Evolutionary conservation across 1,140 invertebrate species (phyloP).

Genomic region (Papilio dardanus): DNA sequence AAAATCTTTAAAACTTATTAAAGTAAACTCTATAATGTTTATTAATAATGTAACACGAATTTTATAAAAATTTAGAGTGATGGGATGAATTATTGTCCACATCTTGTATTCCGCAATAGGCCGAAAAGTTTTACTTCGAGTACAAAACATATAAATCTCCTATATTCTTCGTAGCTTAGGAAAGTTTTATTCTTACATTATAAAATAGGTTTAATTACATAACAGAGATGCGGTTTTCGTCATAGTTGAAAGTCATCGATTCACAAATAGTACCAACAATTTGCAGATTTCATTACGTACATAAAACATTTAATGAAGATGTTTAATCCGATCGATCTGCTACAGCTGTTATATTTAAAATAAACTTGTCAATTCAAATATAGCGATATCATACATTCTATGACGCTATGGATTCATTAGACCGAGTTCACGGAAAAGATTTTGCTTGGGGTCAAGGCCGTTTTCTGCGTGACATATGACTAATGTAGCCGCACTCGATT

Average conservation of each 20-base stretch:
- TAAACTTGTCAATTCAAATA: neutral
- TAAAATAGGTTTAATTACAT: neutral
- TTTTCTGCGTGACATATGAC: too few relatives aligned
- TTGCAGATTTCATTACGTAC: too few relatives aligned
- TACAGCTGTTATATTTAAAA: too few relatives aligned
- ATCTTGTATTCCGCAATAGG: slow-evolving; percentile 24
- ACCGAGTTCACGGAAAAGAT: too few relatives aligned
- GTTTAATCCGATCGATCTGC: too few relatives aligned
- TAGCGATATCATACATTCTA: neutral
- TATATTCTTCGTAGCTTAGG: neutral
- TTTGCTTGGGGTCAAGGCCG: too few relatives aligned
- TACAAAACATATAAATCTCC: slow-evolving; percentile 32
- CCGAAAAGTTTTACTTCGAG: slow-evolving; percentile 24
- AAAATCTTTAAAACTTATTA: neutral
- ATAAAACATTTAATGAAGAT: too few relatives aligned
- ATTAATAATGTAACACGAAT: neutral
- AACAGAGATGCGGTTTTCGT: neutral
- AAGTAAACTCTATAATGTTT: neutral
- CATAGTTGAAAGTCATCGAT: neutral
- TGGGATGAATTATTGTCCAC: slow-evolving; percentile 36
- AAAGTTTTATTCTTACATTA: neutral
- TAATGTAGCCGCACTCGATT: too few relatives aligned
- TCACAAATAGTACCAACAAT: too few relatives aligned
- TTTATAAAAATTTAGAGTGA: slow-evolving; percentile 23
- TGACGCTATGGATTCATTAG: too few relatives aligned